Conservation (phyloP, 1,140 invertebrate genomes). For the Spodoptera frugiperda region DNA sequence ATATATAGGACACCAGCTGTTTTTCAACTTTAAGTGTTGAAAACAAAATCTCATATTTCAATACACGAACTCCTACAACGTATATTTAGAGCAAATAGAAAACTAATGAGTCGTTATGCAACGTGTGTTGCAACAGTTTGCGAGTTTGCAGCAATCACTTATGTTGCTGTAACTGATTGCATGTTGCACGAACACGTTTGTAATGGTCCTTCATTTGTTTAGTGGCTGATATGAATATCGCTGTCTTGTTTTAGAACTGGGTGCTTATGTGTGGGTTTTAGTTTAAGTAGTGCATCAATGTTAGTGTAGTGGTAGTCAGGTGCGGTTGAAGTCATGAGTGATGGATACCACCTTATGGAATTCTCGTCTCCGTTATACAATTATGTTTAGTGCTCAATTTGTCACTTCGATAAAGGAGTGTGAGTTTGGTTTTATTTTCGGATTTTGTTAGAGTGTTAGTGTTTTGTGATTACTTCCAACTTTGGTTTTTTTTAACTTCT, state of each 20-base stretch:
- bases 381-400: no score
- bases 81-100: constrained; percentile 58
- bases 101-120: constrained; percentile 61
- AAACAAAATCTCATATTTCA: constrained; percentile 36
- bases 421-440: no score
- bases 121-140: constrained; percentile 59
- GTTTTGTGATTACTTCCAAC: no score
- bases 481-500: no score
- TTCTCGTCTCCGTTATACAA: no score
- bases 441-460: no score
- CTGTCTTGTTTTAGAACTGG: constrained; percentile 26
- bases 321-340: not conserved
- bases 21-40: constrained; percentile 18
- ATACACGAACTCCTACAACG: constrained; percentile 12
- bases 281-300: not conserved
- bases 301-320: not conserved
- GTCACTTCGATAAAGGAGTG: no score
- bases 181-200: constrained; percentile 64
- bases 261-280: not conserved
- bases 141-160: constrained; percentile 74
- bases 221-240: constrained; percentile 47
- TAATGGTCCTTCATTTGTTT: constrained; percentile 65
- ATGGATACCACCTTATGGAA: no score
- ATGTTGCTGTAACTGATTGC: constrained; percentile 68
- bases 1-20: constrained; percentile 32